Conservation (phyloP, 1,140 invertebrate species). For the Mesaphorura yosii region DNA sequence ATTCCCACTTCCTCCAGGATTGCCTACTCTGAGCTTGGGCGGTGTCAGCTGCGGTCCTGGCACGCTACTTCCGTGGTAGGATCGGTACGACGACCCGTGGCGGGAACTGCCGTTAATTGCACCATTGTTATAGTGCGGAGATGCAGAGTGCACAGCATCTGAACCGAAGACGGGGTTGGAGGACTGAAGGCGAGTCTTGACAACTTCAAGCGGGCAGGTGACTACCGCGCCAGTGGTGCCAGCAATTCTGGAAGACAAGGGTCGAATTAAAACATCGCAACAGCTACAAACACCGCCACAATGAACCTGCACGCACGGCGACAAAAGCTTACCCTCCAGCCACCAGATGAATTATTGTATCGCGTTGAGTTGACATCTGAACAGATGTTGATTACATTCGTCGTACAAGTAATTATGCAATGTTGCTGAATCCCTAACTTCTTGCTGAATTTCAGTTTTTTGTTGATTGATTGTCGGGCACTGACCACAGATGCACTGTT, state of each 20-base stretch:
- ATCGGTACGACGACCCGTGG: conserved; percentile 22
- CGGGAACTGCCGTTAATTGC: conserved; percentile 14
- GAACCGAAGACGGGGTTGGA: conserved; percentile 53
- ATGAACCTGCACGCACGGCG: background rate
- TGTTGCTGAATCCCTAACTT: background rate
- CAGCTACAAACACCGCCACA: conserved; percentile 2
- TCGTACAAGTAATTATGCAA: background rate
- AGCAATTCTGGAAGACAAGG: conserved; percentile 58
- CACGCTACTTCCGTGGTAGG: no score
- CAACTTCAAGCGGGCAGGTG: conserved; percentile 95
- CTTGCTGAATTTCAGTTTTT: background rate
- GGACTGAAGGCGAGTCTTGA: conserved; percentile 94
- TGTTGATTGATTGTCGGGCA: no score
- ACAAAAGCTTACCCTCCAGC: conserved; percentile 59
- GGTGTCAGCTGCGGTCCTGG: background rate
- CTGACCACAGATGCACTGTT: no score
- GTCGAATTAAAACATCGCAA: conserved; percentile 7
- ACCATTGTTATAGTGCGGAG: no score
- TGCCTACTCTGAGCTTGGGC: background rate
- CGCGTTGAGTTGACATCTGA: conserved; percentile 39
- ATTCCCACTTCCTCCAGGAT: background rate
- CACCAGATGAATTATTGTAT: conserved; percentile 71
- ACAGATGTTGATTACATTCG: background rate
- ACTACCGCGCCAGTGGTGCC: conserved; percentile 91
- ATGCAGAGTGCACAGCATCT: conserved; percentile 15